Evolutionary conservation across 2,888 invertebrate genomes (phyloP).

Genomic region (Elmis aenea): DNA sequence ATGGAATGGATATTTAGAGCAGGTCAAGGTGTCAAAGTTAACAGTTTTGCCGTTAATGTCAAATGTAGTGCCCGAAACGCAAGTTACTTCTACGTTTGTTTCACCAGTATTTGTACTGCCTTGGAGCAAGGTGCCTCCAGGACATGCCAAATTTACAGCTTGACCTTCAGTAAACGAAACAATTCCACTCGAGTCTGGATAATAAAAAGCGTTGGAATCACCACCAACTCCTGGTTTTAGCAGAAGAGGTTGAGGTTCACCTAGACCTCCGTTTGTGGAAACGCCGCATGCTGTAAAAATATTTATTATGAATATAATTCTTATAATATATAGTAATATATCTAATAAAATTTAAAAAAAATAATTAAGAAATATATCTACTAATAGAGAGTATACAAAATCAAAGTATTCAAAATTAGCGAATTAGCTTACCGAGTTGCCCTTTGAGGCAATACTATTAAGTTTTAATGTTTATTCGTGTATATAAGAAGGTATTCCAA

Average conservation of each 20-base stretch:
- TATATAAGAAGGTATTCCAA: too few relatives aligned
- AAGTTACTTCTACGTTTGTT: constrained; percentile 16
- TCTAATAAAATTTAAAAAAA: too few relatives aligned
- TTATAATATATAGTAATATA: too few relatives aligned
- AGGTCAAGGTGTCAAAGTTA: constrained; percentile 46
- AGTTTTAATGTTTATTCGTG: too few relatives aligned
- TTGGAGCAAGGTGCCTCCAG: constrained; percentile 20
- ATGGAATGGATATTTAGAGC: constrained; percentile 43
- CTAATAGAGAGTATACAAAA: too few relatives aligned
- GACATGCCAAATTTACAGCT: constrained; percentile 23
- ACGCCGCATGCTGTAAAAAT: constrained; percentile 45
- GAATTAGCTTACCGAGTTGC: too few relatives aligned
- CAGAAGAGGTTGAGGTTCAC: constrained; percentile 57
- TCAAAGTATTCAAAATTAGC: too few relatives aligned
- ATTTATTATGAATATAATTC: constrained; percentile 6
- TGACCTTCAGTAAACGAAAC: constrained; percentile 20
- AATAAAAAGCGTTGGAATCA: constrained; percentile 23
- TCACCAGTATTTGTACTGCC: constrained; percentile 6
- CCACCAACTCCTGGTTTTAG: constrained; percentile 40
- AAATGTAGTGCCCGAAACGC: constrained; percentile 25
- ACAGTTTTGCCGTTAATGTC: constrained; percentile 16
- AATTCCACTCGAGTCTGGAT: constrained; percentile 22
- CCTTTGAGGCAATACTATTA: too few relatives aligned
- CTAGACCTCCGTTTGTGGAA: constrained; percentile 49
- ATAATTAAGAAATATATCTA: too few relatives aligned